These are phyloP conservation scores for Thamnophis elegans DNA, from an alignment of 2,797 vertebrate species.

Conservation along the genomic window DNA sequence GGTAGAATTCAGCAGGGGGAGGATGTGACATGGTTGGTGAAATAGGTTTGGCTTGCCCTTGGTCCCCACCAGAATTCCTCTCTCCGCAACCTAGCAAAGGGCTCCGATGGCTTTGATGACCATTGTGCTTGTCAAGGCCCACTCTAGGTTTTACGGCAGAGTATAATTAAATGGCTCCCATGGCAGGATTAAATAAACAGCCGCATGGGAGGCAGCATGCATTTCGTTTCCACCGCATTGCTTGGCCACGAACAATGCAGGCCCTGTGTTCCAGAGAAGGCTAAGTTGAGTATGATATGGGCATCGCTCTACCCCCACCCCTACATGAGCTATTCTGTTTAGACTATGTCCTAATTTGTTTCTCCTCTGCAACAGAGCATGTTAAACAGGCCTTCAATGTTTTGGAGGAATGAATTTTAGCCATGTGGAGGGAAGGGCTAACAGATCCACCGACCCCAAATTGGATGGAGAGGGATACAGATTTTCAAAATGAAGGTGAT, in stretches of 20 bases:
- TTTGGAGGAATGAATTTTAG: not conserved
- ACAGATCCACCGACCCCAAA: not conserved
- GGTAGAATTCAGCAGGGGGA: constrained; percentile 45
- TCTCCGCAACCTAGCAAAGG: constrained; percentile 51
- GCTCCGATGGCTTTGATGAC: constrained; percentile 52
- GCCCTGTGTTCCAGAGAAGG: constrained; percentile 54
- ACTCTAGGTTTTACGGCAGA: constrained; percentile 53
- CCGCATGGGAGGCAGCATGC: constrained; percentile 44
- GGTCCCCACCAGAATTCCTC: constrained; percentile 34
- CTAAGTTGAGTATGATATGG: constrained; percentile 33
- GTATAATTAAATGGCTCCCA: constrained; percentile 69
- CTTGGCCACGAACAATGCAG: constrained; percentile 62
- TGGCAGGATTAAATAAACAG: constrained; percentile 53
- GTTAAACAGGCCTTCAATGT: constrained; percentile 12
- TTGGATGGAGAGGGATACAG: no score
- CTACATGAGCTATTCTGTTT: constrained; percentile 18
- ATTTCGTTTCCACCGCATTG: constrained; percentile 68
- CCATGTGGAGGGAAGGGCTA: not conserved
- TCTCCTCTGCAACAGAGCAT: constrained; percentile 44
- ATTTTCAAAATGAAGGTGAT: no score
- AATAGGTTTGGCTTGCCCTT: constrained; percentile 57
- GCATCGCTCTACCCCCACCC: not conserved
- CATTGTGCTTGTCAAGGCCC: constrained; percentile 54
- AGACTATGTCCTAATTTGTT: constrained; percentile 44
- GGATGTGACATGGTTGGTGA: constrained; percentile 45